Conservation (phyloP, 2,888 invertebrate genomes). For the Spodoptera exigua region DNA sequence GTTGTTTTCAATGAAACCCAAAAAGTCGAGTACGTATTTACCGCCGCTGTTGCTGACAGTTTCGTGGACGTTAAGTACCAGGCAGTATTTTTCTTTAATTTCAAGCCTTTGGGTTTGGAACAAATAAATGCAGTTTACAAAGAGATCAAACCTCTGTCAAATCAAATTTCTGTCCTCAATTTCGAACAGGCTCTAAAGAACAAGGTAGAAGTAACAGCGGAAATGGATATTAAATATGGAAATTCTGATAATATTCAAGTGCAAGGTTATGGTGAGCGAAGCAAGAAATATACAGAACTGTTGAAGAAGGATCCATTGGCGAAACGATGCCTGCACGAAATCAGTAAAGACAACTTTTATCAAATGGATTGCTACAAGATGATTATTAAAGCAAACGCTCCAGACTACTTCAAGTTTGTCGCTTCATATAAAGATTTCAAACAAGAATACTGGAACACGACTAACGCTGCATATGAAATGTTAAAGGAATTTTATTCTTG, state of each 20-base stretch:
- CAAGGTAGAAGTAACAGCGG: slow-evolving; percentile 83
- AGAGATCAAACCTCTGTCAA: slow-evolving; percentile 81
- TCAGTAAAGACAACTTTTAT: slow-evolving; percentile 87
- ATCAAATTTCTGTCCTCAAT: slow-evolving; percentile 85
- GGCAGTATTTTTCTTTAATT: slow-evolving; percentile 79
- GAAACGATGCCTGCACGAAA: slow-evolving; percentile 86
- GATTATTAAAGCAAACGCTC: slow-evolving; percentile 85
- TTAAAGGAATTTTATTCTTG: slow-evolving; percentile 68
- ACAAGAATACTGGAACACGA: slow-evolving; percentile 73
- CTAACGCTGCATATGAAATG: slow-evolving; percentile 80
- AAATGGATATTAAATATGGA: slow-evolving; percentile 86
- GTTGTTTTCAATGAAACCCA: slow-evolving; percentile 87
- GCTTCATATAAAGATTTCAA: slow-evolving; percentile 86
- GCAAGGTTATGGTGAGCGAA: slow-evolving; percentile 84
- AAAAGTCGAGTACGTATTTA: slow-evolving; percentile 84
- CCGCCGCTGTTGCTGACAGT: slow-evolving; percentile 87
- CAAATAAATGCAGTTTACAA: slow-evolving; percentile 85
- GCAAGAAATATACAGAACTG: slow-evolving; percentile 81
- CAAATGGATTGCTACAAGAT: slow-evolving; percentile 89
- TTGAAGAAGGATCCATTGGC: slow-evolving; percentile 81
- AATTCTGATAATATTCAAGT: slow-evolving; percentile 78
- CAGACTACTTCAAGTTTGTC: slow-evolving; percentile 85
- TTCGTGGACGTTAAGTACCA: slow-evolving; percentile 88
- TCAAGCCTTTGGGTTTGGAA: slow-evolving; percentile 61
- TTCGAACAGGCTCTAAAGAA: slow-evolving; percentile 87